phyloP scores from a whole-genome alignment of 2,888 invertebrate species.

The Scaptomyza polygonia region DNA sequence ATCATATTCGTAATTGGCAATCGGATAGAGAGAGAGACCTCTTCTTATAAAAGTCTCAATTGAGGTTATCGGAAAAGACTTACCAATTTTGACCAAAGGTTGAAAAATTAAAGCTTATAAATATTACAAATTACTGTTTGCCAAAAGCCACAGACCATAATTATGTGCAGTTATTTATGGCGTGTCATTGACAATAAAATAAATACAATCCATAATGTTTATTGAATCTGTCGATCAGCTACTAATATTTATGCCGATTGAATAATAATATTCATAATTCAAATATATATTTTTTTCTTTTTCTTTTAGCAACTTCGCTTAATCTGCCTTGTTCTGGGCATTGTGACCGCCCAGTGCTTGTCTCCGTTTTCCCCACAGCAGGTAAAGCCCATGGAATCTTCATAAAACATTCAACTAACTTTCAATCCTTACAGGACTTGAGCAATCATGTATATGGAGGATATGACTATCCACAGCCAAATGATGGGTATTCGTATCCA shows the following conservation, averaged over 20 bases:
- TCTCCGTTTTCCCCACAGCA: conserved; percentile 36
- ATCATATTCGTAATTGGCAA: conserved; percentile 29
- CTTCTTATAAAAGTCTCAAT: conserved; percentile 40
- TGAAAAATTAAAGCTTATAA: conserved; percentile 26
- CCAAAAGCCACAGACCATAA: conserved; percentile 43
- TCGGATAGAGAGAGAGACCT: conserved; percentile 3
- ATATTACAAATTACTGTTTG: conserved; percentile 11
- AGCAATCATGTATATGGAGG: conserved; percentile 48
- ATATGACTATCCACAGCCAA: conserved; percentile 70
- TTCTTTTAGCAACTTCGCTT: conserved; percentile 62
- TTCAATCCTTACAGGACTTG: conserved; percentile 27
- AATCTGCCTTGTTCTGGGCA: conserved; percentile 59
- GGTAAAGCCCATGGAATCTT: conserved; percentile 6
- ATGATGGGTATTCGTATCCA: conserved; percentile 73
- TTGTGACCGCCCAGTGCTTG: conserved; percentile 48
- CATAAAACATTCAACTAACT: background rate
- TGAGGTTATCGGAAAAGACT: conserved; percentile 21
- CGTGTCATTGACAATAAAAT: conserved; percentile 17
- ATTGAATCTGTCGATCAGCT: conserved; percentile 39
- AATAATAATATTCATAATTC: conserved; percentile 9
- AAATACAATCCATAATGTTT: conserved; percentile 1
- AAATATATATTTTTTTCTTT: conserved; percentile 18
- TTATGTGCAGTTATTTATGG: conserved; percentile 50
- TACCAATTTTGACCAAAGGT: conserved; percentile 26
- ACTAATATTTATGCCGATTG: conserved; percentile 26